These are phyloP conservation scores for Scaptomyza flava DNA, from an alignment of 2,888 invertebrate species.

Conservation along the genomic window DNA sequence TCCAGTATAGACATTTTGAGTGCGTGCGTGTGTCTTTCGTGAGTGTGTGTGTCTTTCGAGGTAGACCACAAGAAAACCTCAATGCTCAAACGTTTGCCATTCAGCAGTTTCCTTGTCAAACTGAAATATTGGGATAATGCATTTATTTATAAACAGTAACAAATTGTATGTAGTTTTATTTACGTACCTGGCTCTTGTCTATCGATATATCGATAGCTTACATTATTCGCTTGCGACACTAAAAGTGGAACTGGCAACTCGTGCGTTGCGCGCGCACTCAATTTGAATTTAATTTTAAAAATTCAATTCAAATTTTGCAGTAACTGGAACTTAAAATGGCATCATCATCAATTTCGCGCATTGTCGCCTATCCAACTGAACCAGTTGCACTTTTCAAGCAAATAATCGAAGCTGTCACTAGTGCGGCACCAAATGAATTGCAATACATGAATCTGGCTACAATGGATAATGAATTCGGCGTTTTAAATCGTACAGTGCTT, in stretches of 20 bases:
- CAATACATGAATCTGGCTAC: conserved; percentile 81
- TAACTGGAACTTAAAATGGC: conserved; percentile 19
- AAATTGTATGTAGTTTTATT: conserved; percentile 38
- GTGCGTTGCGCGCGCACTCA: neutral
- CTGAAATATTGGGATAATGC: conserved; percentile 34
- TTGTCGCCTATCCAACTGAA: conserved; percentile 56
- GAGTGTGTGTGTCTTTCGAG: neutral
- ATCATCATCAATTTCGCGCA: conserved; percentile 60
- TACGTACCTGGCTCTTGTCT: conserved; percentile 30
- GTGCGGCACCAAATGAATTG: neutral
- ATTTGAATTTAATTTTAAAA: conserved; percentile 31
- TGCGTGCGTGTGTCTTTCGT: neutral
- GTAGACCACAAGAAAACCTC: conserved; percentile 11
- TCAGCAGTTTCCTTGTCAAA: conserved; percentile 44
- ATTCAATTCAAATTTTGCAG: neutral
- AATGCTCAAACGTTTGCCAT: conserved; percentile 42
- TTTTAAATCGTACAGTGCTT: conserved; percentile 79
- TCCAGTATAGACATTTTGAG: conserved; percentile 83
- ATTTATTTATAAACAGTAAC: conserved; percentile 58
- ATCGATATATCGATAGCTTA: conserved; percentile 18
- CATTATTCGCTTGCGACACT: neutral
- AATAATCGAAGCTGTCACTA: conserved; percentile 45
- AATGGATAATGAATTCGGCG: conserved; percentile 77
- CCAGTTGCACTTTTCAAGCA: conserved; percentile 72
- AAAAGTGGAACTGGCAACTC: conserved; percentile 41